Evolutionary conservation across 2,797 vertebrate species (phyloP), one percentile per base, ranked within the genome.

Genomic region (Garrulus glandarius): DNA sequence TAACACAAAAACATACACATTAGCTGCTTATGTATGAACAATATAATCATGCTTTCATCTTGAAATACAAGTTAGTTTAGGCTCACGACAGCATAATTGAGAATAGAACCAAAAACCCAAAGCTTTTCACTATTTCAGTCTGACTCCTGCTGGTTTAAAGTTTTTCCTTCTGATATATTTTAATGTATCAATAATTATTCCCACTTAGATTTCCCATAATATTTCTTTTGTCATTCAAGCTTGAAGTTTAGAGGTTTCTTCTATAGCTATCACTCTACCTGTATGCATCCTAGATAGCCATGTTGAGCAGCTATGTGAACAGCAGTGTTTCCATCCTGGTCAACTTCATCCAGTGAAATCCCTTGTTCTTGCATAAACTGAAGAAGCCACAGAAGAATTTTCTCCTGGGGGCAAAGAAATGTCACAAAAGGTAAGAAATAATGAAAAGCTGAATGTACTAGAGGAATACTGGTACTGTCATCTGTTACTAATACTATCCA

Each of bases 311-410:
- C 99, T 5, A 99, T 97, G 5, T 99, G 99, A 26, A 99, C 99
- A 1, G 99, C 99, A 0, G 99, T 99, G 97, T 99, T 99, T 34
- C 99, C 99, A n/a, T 98, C 98, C 93, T 99, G 99, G 96, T 99
- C 99, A 23, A 98, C 98, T 92, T 99, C 99, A 59, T 99, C 99
- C 98, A 99, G 94, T 6, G 99, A 99, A 94, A 99, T 99, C 5
- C 98, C 99, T 96, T 99, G 99, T 64, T 99, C 99, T 98, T 99
- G 99, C 99, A 99, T 99, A 97, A 99, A 99, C 97, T 99, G 99
- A 57, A 99, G 99, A 97, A 99, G 97, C 99, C 99, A 99, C 64
- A 99, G 96, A 96, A 99, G 97, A 27, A 99, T 99, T 93, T 99
- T 99, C 97, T 99, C 99, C 99, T 99, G 84, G 53, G 15, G 52